A percentile compares a stretch with the other conserved stretches of the same genome.
Evolutionary conservation across 1,140 invertebrate species (phyloP).

Genomic region (Bombus consobrinus): DNA sequence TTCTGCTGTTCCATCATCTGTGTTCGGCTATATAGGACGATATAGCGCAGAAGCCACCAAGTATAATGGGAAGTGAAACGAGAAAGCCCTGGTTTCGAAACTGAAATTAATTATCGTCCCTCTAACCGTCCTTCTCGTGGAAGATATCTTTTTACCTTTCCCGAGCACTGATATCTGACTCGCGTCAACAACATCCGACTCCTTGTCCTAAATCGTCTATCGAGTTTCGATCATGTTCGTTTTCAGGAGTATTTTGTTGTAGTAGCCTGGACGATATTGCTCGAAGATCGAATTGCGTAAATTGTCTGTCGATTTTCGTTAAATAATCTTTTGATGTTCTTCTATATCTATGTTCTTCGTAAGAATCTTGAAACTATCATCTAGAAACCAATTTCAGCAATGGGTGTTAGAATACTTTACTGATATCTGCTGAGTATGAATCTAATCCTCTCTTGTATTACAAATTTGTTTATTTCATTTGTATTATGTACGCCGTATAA

Average conservation of each 20-base stretch:
- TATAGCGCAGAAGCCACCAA: neutral
- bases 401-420: too few species aligned
- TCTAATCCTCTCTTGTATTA: too few species aligned
- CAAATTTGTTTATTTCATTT: too few species aligned
- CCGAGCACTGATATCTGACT: neutral
- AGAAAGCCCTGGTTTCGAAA: constrained; percentile 61
- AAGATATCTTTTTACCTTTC: constrained; percentile 29
- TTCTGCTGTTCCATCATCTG: constrained; percentile 5
- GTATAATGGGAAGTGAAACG: constrained; percentile 51
- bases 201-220: neutral
- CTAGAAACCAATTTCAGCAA: too few species aligned
- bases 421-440: too few species aligned
- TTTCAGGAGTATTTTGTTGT: neutral
- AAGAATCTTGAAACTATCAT: too few species aligned
- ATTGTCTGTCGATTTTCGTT: neutral
- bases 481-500: too few species aligned
- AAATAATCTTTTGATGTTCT: neutral
- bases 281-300: neutral
- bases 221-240: neutral
- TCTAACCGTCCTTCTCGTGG: constrained; percentile 7
- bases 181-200: neutral
- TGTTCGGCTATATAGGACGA: constrained; percentile 1
- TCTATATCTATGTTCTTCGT: too few species aligned
- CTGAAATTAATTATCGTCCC: constrained; percentile 49
- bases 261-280: too few species aligned